Conservation (phyloP, 2,797 vertebrate genomes). For the Chaetophractus vellerosus region DNA sequence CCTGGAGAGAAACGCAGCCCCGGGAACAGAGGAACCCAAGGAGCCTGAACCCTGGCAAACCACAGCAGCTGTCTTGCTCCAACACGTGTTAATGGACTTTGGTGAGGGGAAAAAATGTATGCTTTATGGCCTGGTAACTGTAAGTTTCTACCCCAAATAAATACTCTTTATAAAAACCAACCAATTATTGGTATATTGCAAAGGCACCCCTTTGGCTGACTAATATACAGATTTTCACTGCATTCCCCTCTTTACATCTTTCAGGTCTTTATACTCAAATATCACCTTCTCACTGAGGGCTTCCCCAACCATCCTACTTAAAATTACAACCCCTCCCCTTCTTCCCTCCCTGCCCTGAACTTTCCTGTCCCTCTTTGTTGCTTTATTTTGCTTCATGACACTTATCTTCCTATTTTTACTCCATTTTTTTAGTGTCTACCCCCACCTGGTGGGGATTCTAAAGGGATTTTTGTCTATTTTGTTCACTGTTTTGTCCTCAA, state of each 20-base stretch:
- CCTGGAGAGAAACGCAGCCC: too few species aligned
- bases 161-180: too few species aligned
- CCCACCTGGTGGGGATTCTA: constrained; percentile 63
- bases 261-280: neutral
- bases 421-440: constrained; percentile 34
- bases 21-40: too few species aligned
- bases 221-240: neutral
- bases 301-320: neutral
- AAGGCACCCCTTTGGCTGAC: too few species aligned
- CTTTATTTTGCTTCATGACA: neutral
- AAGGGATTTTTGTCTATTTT: neutral
- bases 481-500: neutral
- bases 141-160: too few species aligned
- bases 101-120: too few species aligned
- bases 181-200: too few species aligned
- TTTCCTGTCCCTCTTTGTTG: neutral
- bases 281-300: neutral
- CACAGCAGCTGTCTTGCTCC: too few species aligned
- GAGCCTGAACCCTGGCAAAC: too few species aligned
- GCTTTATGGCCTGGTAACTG: too few species aligned
- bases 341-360: neutral
- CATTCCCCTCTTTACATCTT: neutral
- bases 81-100: too few species aligned
- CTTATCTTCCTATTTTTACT: neutral
- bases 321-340: neutral